Evolutionary conservation across 2,113 vertebrate species (phyloP).

Genomic region (Melanerpes formicivorus): DNA sequence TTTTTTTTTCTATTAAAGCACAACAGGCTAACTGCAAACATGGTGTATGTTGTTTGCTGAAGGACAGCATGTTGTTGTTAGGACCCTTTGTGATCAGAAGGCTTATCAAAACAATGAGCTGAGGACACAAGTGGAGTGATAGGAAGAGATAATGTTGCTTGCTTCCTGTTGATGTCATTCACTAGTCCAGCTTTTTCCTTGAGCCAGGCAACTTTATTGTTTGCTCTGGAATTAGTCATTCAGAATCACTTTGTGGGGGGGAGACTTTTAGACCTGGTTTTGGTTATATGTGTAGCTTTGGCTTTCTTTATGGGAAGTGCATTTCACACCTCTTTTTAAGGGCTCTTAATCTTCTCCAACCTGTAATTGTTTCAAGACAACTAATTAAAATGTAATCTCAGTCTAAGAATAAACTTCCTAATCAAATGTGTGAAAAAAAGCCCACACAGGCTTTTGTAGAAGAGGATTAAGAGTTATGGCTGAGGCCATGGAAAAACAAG

Average conservation of each 20-base stretch:
- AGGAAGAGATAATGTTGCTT: constrained; percentile 51
- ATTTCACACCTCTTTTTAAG: not conserved
- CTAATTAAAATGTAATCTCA: not conserved
- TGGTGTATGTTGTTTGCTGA: not conserved
- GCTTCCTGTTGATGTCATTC: constrained; percentile 57
- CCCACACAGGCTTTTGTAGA: not conserved
- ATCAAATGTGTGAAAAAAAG: not conserved
- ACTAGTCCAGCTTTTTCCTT: constrained; percentile 28
- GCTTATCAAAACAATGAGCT: not conserved
- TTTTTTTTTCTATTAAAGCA: not conserved
- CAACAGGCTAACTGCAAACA: accelerated
- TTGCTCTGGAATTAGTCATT: constrained; percentile 25
- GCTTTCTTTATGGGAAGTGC: not conserved
- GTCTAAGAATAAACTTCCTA: not conserved
- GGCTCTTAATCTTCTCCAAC: not conserved
- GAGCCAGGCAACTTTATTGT: constrained; percentile 34
- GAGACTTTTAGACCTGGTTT: not conserved
- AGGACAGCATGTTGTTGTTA: not conserved
- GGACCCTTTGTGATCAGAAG: not conserved
- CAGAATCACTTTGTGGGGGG: not conserved
- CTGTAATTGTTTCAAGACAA: not conserved
- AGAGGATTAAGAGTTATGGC: not conserved
- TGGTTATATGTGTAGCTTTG: not conserved
- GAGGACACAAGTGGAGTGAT: constrained; percentile 20
- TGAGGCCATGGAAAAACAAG: not conserved